phyloP scores from a whole-genome alignment of 64 coral and sea anemone species.

The Montipora foliosa region DNA sequence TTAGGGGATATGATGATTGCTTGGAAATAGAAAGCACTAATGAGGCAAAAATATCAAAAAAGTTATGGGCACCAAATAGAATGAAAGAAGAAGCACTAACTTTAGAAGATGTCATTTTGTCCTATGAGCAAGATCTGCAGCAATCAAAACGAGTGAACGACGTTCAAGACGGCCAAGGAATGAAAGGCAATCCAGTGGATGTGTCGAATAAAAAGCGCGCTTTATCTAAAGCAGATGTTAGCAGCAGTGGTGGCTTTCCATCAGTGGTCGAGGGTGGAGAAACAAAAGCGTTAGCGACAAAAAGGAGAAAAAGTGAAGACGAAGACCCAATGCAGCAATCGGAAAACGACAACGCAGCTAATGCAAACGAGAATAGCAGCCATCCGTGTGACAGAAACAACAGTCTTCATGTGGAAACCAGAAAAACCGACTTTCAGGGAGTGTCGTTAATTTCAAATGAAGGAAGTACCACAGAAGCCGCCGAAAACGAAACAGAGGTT shows the following conservation, averaged over 20 bases:
- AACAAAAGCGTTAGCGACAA: background rate
- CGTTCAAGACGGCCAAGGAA: background rate
- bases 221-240: background rate
- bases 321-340: background rate
- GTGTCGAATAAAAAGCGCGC: background rate
- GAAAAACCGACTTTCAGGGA: background rate
- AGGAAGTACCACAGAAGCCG: background rate
- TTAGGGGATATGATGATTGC: background rate
- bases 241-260: no score
- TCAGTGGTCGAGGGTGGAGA: background rate
- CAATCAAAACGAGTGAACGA: background rate
- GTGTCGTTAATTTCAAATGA: constrained; percentile 2
- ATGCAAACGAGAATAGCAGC: background rate
- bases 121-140: constrained; percentile 26
- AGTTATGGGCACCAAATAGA: background rate
- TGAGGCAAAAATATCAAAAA: background rate
- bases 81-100: background rate
- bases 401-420: background rate
- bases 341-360: background rate
- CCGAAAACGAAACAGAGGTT: constrained; percentile 20
- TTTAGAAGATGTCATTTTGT: constrained; percentile 17
- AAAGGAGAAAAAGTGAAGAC: background rate
- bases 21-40: background rate
- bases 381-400: background rate
- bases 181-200: background rate